Conservation (phyloP, 1,140 invertebrate species). For the Cylas formicarius region DNA sequence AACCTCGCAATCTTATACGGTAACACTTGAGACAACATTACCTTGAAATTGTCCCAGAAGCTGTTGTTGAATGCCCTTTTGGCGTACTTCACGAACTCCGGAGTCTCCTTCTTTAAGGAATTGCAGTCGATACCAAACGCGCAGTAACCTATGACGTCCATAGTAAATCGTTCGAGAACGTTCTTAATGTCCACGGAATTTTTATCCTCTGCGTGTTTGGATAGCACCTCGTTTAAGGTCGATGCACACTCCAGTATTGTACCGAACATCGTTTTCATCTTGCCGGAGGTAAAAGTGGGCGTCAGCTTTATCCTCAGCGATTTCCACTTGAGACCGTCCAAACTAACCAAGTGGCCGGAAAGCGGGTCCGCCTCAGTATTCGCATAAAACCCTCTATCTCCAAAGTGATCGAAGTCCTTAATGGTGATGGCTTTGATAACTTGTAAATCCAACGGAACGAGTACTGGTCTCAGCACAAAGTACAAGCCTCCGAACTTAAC, state of each 20-base stretch:
- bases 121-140: slow-evolving; percentile 48
- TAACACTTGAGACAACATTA: slow-evolving; percentile 4
- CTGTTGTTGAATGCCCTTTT: slow-evolving; percentile 20
- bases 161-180: slow-evolving; percentile 18
- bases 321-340: slow-evolving; percentile 38
- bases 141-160: slow-evolving; percentile 45
- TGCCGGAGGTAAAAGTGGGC: slow-evolving; percentile 39
- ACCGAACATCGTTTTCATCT: slow-evolving; percentile 42
- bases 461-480: slow-evolving; percentile 38
- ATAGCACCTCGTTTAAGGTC: slow-evolving; percentile 3
- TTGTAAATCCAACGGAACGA: slow-evolving; percentile 44
- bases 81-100: slow-evolving; percentile 39
- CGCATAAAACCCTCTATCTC: slow-evolving; percentile 45
- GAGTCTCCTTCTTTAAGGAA: slow-evolving; percentile 41
- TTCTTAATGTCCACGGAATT: slow-evolving; percentile 8
- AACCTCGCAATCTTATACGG: slow-evolving; percentile 37
- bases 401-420: slow-evolving; percentile 51
- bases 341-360: slow-evolving; percentile 39
- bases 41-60: not conserved
- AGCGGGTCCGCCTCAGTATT: slow-evolving; percentile 47
- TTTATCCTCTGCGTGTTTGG: slow-evolving; percentile 1
- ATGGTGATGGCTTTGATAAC: slow-evolving; percentile 46
- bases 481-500: slow-evolving; percentile 38
- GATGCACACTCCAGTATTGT: slow-evolving; percentile 25
- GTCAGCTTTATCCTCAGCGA: slow-evolving; percentile 39